Base-by-base conservation (phyloP, 2,113 vertebrate species). In the Pituophis catenifer region DNA sequence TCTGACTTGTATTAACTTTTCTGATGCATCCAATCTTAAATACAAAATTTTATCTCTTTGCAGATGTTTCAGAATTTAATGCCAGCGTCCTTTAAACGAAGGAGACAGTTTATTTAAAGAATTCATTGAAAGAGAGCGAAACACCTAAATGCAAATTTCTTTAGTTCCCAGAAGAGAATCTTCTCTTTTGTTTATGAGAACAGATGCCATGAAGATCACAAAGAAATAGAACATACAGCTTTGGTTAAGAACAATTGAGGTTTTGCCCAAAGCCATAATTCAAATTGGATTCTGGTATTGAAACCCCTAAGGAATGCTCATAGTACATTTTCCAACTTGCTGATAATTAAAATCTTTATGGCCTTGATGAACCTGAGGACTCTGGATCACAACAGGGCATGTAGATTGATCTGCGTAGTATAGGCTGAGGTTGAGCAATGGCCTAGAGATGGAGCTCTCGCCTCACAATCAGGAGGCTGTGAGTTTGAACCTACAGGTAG, bases 41-140 rank as follows among this genome's bases (percentile, higher is more conserved):
- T 87, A 65, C 13, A 8, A 23, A 90, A 54, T 58, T 70, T 87
- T 87, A 90, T 93, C n/a, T 26, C 92, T 93, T 93, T 89, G 86
- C 92, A 93, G 92, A 90, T 93, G 92, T 65, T 93, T 90, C 50
- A 54, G 54, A 58, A 65, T 93, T 93, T 90, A 70, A 87, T 38
- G 81, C 58, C 89, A 90, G 50, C 90, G 87, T 87, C 44, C 89
- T 90, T 87, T 90, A 90, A 93, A 65, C 48, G 54, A 90, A 86
- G 52, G 53, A 87, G 89, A 87, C n/a, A 38, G 57, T 58, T 93
- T 93, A 90, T 90, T 93, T 87, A 86, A 90, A 93, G n/a, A 52
- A 89, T 33, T 90, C 62, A 87, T 65, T 54, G 59, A 24, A 93
- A 93, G 88, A 4, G 44, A 85, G 33, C n/a, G 15, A 89, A 92